Conservation (phyloP, 2,113 vertebrate genomes). For the Sylvia atricapilla region DNA sequence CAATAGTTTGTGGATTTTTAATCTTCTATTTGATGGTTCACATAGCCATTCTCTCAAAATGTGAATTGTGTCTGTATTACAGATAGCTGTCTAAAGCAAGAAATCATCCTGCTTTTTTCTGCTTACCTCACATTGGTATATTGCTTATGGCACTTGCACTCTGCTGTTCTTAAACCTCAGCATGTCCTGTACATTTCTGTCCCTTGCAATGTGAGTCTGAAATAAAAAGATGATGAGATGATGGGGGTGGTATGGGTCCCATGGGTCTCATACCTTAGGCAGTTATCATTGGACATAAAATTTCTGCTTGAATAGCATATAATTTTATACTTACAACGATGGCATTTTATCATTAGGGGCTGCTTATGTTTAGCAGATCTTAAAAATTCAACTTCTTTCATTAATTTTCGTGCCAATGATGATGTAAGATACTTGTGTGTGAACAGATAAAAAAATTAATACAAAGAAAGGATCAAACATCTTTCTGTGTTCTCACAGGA, state of each 20-base stretch:
- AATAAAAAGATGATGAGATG: not conserved
- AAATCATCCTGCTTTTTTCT: not conserved
- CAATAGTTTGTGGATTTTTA: not conserved
- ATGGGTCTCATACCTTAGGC: not conserved
- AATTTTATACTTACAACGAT: not conserved
- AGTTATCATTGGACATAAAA: not conserved
- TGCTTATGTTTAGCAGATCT: not conserved
- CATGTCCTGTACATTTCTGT: not conserved
- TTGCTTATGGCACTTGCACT: not conserved
- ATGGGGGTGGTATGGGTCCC: not conserved
- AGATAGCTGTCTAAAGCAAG: not conserved
- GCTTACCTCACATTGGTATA: not conserved
- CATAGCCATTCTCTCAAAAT: not conserved
- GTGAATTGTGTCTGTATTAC: not conserved
- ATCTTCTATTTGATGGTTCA: not conserved
- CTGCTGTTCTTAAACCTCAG: not conserved
- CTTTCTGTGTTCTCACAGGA: not conserved
- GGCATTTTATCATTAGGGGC: not conserved
- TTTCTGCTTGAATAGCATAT: not conserved
- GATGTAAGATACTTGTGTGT: not conserved
- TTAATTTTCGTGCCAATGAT: not conserved
- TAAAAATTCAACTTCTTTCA: not conserved
- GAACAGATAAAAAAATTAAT: not conserved
- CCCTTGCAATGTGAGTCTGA: not conserved
- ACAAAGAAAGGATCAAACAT: not conserved